Evolutionary conservation across 2,888 invertebrate genomes (phyloP), one percentile per base, ranked within the genome.

Genomic region (Protonemura montana): DNA sequence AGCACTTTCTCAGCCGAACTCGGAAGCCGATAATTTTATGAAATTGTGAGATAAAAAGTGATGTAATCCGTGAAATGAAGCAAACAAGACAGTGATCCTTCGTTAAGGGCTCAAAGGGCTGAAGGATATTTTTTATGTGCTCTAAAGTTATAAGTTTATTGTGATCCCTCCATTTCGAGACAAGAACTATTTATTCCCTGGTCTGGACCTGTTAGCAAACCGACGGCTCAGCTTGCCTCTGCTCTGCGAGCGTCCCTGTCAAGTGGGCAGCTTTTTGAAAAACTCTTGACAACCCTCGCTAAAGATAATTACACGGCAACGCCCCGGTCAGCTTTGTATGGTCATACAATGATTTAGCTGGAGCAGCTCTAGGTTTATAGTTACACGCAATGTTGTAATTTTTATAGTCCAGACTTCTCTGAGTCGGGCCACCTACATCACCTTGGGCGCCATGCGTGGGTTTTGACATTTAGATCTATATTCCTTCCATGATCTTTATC

Each of bases 191-290:
- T 59, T 59, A 59, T 59, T 21, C 59, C 59, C 21, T 59, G 6
- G 59, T 59, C 59, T 59, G 59, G 13, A 13, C 59, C 59, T 59
- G 59, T 59, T 59, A 59, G 59, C 13, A 10, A 21, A 59, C 13
- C 59, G 13, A 59, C 59, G 21, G 59, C 59, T 10, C 35, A 59
- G 59, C 35, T 2, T 16, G 59, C 59, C 16, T 21, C 59, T 2
- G 16, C 59, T 10, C 59, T 59, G 59, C 59, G 59, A 59, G 59
- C 59, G 59, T 21, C 16, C 59, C 10, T 59, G 59, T 59, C 59
- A 59, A 59, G 59, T 59, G 59, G 59, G 59, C 59, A 21, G 59
- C 59, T 59, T 59, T 59, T 59, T 59, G 59, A 59, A 59, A 59
- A 59, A 59, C 59, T 59, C 59, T 13, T 59, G 59, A 59, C 59